Conservation (phyloP, 1,140 invertebrate species). For the Sycobia sp. region DNA sequence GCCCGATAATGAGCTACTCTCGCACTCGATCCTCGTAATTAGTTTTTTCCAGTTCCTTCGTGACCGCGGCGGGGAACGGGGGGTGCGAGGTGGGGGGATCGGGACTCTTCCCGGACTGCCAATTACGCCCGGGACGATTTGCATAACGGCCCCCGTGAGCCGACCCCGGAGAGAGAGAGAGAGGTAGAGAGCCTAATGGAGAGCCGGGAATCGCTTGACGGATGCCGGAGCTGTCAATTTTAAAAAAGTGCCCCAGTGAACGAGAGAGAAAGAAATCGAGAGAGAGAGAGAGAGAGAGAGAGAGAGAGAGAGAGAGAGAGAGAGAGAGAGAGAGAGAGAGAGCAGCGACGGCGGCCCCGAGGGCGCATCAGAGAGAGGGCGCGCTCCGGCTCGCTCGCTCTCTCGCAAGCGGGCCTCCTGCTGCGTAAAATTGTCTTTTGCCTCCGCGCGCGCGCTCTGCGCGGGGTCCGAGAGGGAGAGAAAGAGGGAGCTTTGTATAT, state of each 20-base stretch:
- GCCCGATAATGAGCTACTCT: slow-evolving; percentile 44
- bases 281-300: too few relatives aligned
- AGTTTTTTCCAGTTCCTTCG: slow-evolving; percentile 46
- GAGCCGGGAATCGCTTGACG: slow-evolving; percentile 40
- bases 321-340: too few relatives aligned
- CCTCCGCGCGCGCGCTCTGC: slow-evolving; percentile 43
- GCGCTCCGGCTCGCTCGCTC: too few relatives aligned
- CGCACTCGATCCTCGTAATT: slow-evolving; percentile 46
- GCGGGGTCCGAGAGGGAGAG: too few relatives aligned
- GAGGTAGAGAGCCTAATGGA: slow-evolving; percentile 29
- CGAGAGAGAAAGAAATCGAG: too few relatives aligned
- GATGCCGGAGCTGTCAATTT: slow-evolving; percentile 55
- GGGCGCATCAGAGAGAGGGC: too few relatives aligned
- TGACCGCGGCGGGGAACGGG: too few relatives aligned
- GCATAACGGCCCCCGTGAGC: slow-evolving; percentile 53
- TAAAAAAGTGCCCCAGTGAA: slow-evolving; percentile 46
- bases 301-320: too few relatives aligned
- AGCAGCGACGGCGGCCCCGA: too few relatives aligned
- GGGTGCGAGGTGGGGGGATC: too few relatives aligned
- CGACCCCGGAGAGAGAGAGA: not conserved
- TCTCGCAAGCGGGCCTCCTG: slow-evolving; percentile 48
- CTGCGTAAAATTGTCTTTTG: slow-evolving; percentile 64
- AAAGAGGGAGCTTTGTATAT: too few relatives aligned
- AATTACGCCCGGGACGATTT: slow-evolving; percentile 56
- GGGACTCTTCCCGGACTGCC: too few relatives aligned